Evolutionary conservation across 2,888 invertebrate species (phyloP), one percentile per base, ranked within the genome.

Genomic region (Lasius fuliginosus): DNA sequence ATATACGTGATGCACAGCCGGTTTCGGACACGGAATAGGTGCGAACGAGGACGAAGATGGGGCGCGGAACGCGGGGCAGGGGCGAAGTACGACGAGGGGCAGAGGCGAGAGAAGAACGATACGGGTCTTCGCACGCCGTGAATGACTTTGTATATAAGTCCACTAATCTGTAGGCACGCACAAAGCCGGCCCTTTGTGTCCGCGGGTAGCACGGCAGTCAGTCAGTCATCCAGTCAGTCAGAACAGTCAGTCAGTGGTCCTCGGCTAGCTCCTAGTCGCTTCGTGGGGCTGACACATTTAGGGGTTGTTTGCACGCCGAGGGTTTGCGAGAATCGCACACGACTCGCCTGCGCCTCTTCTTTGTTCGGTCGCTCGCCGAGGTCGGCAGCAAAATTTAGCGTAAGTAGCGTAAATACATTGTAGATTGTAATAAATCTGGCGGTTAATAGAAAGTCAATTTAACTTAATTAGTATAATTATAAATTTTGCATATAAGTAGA

Each of bases 111-210:
- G 67, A 40, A n/a, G 67, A 68, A 42, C 68, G 68, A 85, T 88
- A 83, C 85, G 88, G 86, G 79, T 84, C 86, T 85, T 87, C 69
- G 84, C 85, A 77, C 86, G 83, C 88, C 88, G 86, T 86, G 91
- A 90, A 90, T 90, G 91, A 92, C 92, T 92, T 93, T 93, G 93
- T 92, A 84, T 88, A 90, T 89, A 91, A 94, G 92, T 93, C 93
- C 92, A 93, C 94, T 94, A 94, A 94, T 94, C 93, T 92, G 94
- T 93, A 91, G 92, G 92, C 92, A 92, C 89, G 92, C 91, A 93
- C 92, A 93, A 92, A 92, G 90, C 90, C 87, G 85, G 84, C 73
- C 91, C 89, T 92, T 92, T 89, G 90, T 89, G 53, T 58, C 33
- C 49, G 49, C 85, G 77, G 85, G 75, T 86, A 83, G 82, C 86